These are phyloP conservation scores for Lampris megalopsis DNA, from an alignment of 2,113 vertebrate species.

Conservation along the genomic window DNA sequence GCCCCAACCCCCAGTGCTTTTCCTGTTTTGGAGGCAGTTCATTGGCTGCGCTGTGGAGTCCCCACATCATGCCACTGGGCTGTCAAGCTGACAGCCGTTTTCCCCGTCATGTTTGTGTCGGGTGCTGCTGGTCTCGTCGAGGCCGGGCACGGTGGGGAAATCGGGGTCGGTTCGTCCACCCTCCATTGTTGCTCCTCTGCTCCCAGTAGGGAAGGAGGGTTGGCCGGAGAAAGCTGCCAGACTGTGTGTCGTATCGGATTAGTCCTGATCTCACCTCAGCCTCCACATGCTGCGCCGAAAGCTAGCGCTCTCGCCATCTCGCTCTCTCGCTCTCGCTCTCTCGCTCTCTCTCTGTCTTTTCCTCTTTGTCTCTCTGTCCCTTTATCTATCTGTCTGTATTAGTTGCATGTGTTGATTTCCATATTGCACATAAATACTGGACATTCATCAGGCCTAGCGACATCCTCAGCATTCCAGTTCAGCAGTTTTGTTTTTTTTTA, in stretches of 20 bases:
- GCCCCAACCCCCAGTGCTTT: neutral
- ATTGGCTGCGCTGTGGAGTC: neutral
- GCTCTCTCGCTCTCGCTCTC: constrained; percentile 2
- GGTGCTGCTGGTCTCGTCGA: constrained; percentile 10
- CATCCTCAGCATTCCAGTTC: no score
- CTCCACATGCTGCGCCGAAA: constrained; percentile 31
- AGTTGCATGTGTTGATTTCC: no score
- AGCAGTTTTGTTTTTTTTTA: no score
- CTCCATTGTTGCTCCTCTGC: neutral
- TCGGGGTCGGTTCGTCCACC: neutral
- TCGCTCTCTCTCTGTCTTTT: neutral
- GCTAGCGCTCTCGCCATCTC: neutral
- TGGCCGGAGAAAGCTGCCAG: constrained; percentile 24
- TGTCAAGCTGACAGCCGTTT: neutral
- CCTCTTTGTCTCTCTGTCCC: neutral
- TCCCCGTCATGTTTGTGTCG: neutral
- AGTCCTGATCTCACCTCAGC: constrained; percentile 31
- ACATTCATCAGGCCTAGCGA: no score
- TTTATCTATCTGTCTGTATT: neutral
- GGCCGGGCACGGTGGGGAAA: neutral
- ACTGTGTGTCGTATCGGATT: constrained; percentile 34
- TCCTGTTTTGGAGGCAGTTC: neutral
- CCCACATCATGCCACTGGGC: neutral
- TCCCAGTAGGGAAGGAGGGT: constrained; percentile 23
- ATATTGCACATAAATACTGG: no score